Evolutionary conservation across 2,113 vertebrate genomes (phyloP).

Genomic region (Lanius collurio): DNA sequence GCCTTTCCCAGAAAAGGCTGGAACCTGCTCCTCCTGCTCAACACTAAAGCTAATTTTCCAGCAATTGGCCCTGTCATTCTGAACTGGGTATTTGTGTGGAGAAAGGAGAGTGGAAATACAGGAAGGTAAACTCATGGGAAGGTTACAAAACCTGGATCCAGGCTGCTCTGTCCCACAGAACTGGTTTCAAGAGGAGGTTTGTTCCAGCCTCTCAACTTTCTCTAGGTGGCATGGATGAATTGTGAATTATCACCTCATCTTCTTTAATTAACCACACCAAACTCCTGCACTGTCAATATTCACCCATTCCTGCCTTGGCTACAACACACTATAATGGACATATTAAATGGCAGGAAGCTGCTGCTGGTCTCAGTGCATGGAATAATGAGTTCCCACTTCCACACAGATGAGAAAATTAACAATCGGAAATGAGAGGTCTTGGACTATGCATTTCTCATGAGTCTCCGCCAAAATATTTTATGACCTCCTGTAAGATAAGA

Average conservation of each 20-base stretch:
- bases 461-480: constrained; percentile 61
- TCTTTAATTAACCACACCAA: background rate
- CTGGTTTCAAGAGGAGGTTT: background rate
- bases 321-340: background rate
- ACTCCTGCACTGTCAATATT: background rate
- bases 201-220: background rate
- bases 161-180: background rate
- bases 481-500: constrained; percentile 27
- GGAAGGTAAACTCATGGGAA: background rate
- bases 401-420: constrained; percentile 6
- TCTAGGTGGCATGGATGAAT: background rate
- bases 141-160: background rate
- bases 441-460: constrained; percentile 20
- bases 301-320: constrained; percentile 25
- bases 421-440: constrained; percentile 20
- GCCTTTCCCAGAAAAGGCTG: background rate
- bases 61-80: accelerated
- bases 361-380: background rate
- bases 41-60: background rate
- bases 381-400: background rate
- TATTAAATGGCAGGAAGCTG: constrained; percentile 22
- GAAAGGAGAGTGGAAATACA: background rate
- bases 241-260: background rate
- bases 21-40: background rate
- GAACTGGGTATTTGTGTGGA: background rate